Conservation (phyloP, 1,140 invertebrate species). For the Parapsyche elsis region DNA sequence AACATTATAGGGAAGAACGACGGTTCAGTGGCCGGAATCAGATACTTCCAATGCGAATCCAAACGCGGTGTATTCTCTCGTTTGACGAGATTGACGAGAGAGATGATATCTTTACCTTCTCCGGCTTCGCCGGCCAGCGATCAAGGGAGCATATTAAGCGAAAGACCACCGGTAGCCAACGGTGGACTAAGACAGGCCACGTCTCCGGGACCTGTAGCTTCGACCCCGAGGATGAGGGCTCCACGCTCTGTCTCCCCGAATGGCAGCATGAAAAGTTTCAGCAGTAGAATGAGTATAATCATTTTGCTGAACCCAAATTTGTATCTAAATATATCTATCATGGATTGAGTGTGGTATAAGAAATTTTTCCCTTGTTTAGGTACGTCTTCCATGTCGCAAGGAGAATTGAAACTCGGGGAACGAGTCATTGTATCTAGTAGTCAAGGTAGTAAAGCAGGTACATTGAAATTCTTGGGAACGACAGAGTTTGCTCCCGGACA, state of each 20-base stretch:
- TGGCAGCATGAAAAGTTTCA: conserved; percentile 65
- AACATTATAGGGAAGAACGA: conserved; percentile 90
- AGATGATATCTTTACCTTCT: conserved; percentile 69
- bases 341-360: background rate
- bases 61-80: conserved; percentile 94
- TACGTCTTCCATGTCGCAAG: conserved; percentile 71
- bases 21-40: conserved; percentile 90
- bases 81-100: conserved; percentile 84
- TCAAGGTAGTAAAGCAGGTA: conserved; percentile 89
- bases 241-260: conserved; percentile 60
- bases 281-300: conserved; percentile 67
- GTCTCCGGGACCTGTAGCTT: conserved; percentile 57
- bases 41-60: conserved; percentile 95
- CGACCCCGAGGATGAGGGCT: conserved; percentile 60
- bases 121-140: conserved; percentile 63
- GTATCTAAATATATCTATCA: background rate
- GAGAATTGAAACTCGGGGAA: conserved; percentile 84
- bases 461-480: conserved; percentile 83
- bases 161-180: conserved; percentile 23
- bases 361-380: conserved; percentile 63
- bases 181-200: conserved; percentile 41
- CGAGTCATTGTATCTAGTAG: conserved; percentile 87
- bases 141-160: conserved; percentile 60
- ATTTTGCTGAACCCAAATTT: background rate
- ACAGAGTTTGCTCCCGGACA: conserved; percentile 92